phyloP scores from a whole-genome alignment of 35 echinoderm and acorn worm species.

The Apostichopus japonicus region DNA sequence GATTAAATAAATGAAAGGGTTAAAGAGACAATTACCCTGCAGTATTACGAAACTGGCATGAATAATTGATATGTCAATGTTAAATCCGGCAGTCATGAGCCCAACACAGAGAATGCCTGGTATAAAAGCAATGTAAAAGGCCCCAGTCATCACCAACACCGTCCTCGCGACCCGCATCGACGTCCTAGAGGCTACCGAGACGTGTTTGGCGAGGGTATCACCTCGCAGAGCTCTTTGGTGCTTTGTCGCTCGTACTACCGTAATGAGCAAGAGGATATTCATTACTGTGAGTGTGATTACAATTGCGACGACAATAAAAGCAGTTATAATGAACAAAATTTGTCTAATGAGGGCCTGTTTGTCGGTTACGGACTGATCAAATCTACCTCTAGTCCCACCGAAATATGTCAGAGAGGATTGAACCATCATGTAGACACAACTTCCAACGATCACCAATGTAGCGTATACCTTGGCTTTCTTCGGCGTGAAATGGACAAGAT shows the following conservation, averaged over 20 bases:
- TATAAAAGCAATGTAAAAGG: slow-evolving; percentile 3
- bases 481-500: neutral
- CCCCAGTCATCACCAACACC: neutral
- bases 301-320: neutral
- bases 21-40: slow-evolving; percentile 4
- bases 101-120: neutral
- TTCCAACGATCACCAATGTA: neutral
- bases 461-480: slow-evolving; percentile 8
- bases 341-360: neutral
- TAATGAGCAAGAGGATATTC: neutral
- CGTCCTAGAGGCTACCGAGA: neutral
- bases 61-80: neutral
- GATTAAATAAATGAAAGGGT: neutral
- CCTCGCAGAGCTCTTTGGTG: neutral
- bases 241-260: neutral
- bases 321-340: neutral
- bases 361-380: neutral
- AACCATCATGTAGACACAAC: neutral
- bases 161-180: neutral
- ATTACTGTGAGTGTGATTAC: neutral
- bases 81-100: neutral
- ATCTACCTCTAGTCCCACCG: neutral
- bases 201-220: neutral
- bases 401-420: neutral
- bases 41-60: neutral